phyloP scores from a whole-genome alignment of 2,797 vertebrate genomes.

The Pristis pectinata region DNA sequence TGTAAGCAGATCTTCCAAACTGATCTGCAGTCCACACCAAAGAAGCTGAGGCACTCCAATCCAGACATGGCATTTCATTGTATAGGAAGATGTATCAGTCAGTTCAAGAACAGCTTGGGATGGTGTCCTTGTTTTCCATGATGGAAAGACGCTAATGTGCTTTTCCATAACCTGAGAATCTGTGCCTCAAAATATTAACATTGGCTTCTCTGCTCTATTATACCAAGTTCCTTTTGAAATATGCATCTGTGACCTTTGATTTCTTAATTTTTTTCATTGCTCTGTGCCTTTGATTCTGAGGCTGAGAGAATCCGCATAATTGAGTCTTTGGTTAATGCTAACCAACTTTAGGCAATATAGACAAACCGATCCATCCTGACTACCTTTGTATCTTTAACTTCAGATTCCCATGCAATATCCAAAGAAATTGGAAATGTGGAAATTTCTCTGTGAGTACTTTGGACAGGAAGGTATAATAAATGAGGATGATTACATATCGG shows the following conservation, averaged over 20 bases:
- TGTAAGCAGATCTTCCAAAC: background rate
- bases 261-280: background rate
- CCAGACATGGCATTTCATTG: background rate
- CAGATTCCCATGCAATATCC: background rate
- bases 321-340: background rate
- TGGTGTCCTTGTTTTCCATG: background rate
- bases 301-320: background rate
- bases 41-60: background rate
- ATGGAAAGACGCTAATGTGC: background rate
- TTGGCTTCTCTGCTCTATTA: background rate
- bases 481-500: background rate
- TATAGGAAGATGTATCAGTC: background rate
- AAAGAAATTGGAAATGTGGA: background rate
- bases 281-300: background rate
- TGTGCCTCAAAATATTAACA: background rate
- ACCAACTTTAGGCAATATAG: background rate
- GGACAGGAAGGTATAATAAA: background rate
- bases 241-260: background rate
- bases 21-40: background rate
- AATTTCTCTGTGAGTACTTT: background rate
- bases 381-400: background rate
- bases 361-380: background rate
- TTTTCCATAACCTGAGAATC: background rate
- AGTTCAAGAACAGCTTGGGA: background rate
- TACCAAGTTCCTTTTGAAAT: background rate